Evolutionary conservation across 2,888 invertebrate species (phyloP).

Genomic region (Heliconius hortense): DNA sequence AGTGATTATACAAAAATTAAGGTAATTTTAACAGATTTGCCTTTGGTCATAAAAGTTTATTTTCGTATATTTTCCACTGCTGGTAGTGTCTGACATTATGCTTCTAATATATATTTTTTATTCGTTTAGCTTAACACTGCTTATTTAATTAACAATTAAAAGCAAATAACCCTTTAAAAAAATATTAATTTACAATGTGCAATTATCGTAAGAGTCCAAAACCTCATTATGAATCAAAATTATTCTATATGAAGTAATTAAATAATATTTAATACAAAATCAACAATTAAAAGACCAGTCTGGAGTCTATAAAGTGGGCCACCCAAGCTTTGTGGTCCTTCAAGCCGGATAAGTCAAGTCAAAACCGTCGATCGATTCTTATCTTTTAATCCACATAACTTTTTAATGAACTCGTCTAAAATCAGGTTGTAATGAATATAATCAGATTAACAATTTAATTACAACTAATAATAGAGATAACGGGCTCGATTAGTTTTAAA

Average conservation of each 20-base stretch:
- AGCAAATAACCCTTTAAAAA: no score
- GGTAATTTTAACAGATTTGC: no score
- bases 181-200: no score
- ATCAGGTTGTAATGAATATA: slow-evolving; percentile 14
- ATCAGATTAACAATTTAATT: slow-evolving; percentile 36
- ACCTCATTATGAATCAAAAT: neutral
- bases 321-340: slow-evolving; percentile 3
- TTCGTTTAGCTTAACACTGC: no score
- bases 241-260: neutral
- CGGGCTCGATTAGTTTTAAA: slow-evolving; percentile 40
- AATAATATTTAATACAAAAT: neutral
- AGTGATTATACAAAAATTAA: no score
- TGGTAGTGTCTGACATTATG: no score
- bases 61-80: no score
- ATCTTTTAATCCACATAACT: slow-evolving; percentile 5
- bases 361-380: neutral
- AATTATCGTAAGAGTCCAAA: no score
- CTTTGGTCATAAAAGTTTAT: no score
- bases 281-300: neutral
- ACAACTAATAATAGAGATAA: slow-evolving; percentile 41
- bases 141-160: no score
- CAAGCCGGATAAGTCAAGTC: slow-evolving; percentile 9
- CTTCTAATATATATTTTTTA: no score
- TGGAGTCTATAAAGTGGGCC: neutral
- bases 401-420: slow-evolving; percentile 13